Base-by-base conservation (phyloP, 2,888 invertebrate species). In the Tipula vernalis region DNA sequence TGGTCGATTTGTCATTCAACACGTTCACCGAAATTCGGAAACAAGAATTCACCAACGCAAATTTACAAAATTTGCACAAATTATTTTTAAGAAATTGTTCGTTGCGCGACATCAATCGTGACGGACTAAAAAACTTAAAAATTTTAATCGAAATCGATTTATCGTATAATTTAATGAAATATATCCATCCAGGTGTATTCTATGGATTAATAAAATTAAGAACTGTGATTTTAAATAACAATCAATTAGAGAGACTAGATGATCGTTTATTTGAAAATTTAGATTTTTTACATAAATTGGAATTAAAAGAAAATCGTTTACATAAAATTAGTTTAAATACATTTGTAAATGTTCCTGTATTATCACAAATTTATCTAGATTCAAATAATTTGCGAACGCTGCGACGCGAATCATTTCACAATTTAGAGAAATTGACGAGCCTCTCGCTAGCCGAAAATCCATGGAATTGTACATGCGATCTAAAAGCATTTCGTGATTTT, bases 401-500 rank as follows among this genome's bases (percentile, higher is more conserved):
- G 86, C 93, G 93, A 89, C 92, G 94, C 85, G 94, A 95, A 87
- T 94, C 95, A 5, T 93, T 96, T 87, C 93, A 93, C 87, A 93
- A 93, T 44, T 91, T 97, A 86, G 93, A 93, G 1, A 95, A 94
- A 88, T 91, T 98, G 86, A 94, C 94, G 39, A 95, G 95, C 89
- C 92, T 98, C 83, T 95, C 95, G 87, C 92, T 98, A 0, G 94
- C 95, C 88, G 94, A 95, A 88, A 98, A 98, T 90, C 96, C 96
- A 0, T 98, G 98, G 98, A 94, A 95, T 87, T 98, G 98, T 90
- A 96, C 98, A 90, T 98, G 98, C 89, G 94, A 95, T 88, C 92
- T 98, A 87, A 95, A 96, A 89, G 93, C 94, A 18, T 96, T 98
- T 88, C 94, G 96, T 85, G 95, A 96, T 89, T 96, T 95, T 94